Base-by-base conservation (phyloP, 2,888 invertebrate genomes). In the Luffia ferchaultella region DNA sequence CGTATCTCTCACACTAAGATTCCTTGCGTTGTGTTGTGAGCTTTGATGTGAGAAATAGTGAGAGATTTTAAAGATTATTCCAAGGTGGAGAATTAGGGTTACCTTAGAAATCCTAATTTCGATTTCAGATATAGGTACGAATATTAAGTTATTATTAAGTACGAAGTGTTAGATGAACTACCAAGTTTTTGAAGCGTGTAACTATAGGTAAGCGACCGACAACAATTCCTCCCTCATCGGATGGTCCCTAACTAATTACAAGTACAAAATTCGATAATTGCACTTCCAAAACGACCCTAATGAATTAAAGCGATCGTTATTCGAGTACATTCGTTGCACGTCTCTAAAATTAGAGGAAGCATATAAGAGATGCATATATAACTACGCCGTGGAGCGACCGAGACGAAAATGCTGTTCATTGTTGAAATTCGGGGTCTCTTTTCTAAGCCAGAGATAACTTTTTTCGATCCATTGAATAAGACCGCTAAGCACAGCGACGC, bases 281-380 rank as follows among this genome's bases (percentile, higher is more conserved):
- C 50, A 53, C 52, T 52, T 30, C 54, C 56, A 52, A 59, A 64
- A 58, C 57, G 51, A 55, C 52, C 56, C 55, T 60, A 63, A 63
- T 64, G 61, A 64, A 59, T 62, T 61, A 61, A 62, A 60, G 58
- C 57, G 58, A 62, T 55, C 57, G 58, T 59, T 57, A 53, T 54
- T 56, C 56, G 61, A 59, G 62, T 62, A 55, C 59, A 62, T 47
- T 20, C 47, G 16, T 20, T 40, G 16, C 47, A 30, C 47, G 48
- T 48, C 41, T 42, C 40, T 18, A 12, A 18, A 18, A 20, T 2
- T 9, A 16, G 48, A 48, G 19, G 48, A 42, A 16, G 18, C 42
- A 16, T 18, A 16, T 18, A 42, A 16, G 20, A 20, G 18, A 45
- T 5, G 12, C 17, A 45, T n/a, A 45, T 30, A 12, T 3, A 30